Evolutionary conservation across 2,113 vertebrate genomes (phyloP), one percentile per base, ranked within the genome.

Genomic region (Aegotheles bennettii): DNA sequence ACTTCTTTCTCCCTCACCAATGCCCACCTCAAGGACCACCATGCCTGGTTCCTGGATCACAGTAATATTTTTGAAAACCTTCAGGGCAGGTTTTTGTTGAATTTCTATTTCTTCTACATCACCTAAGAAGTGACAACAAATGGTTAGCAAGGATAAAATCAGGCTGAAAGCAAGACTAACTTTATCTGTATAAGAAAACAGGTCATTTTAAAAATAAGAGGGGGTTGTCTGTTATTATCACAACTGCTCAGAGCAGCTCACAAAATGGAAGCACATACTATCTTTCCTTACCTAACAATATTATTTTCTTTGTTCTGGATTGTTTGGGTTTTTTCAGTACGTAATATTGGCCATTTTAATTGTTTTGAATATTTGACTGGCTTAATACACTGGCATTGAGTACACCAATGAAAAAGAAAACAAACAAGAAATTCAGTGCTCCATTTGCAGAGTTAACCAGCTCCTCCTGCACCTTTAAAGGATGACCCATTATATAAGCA

Each of bases 41-140:
- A 99, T 99, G 84, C 98, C 98, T 19, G 98, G 97, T 56, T 99
- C 99, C 83, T 99, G 99, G 78, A 99, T 97, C 88, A 99, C 97
- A 23, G 99, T 99, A 93, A 99, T 98, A 93, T 97, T 99, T 97
- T 99, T 99, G 95, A 99, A 99, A 86, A 99, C 98, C 96, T 97
- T 98, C 94, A 99, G 68, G 33, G 99, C 99, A 76, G 99, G 98
- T 84, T 99, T 99, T 90, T 99, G 98, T 5, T 98, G 97, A 56
- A 98, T 97, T 95, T 99, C 99, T 96, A 99, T 96, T 98, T 99
- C 99, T 98, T 99, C 99, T 81, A 99, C 99, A 60, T 99, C 99
- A 89, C 99, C 99, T 99, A 91, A 83, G 95, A 94, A 87, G 86
- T 56, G 40, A 57, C 21, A 93, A 67, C 14, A 81, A 93, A 60